Evolutionary conservation across 2,113 vertebrate species (phyloP).

Genomic region (Sigmodon hispidus): DNA sequence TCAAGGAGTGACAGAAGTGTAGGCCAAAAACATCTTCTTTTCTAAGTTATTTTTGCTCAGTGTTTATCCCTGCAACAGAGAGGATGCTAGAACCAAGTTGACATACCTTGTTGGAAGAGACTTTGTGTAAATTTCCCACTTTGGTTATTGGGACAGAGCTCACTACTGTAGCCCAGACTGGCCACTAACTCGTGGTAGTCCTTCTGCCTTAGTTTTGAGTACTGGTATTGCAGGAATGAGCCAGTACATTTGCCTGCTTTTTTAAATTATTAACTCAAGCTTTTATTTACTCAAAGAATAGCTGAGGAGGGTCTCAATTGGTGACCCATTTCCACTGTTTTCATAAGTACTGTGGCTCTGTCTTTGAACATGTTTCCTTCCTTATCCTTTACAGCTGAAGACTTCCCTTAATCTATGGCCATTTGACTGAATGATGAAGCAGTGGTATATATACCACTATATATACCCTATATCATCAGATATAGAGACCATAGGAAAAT

Average conservation of each 20-base stretch:
- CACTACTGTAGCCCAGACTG: background rate
- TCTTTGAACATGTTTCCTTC: slow-evolving; percentile 38
- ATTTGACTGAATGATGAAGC: background rate
- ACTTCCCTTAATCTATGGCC: background rate
- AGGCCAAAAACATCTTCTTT: background rate
- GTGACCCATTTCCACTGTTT: background rate
- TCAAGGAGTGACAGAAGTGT: no score
- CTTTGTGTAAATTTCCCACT: background rate
- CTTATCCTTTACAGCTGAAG: background rate
- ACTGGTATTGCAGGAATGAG: background rate
- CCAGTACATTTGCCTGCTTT: background rate
- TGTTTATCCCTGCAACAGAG: background rate
- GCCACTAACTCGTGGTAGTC: background rate
- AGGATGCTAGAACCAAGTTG: background rate
- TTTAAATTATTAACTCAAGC: background rate
- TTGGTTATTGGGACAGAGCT: background rate
- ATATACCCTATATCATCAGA: no score
- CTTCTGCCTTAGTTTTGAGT: background rate
- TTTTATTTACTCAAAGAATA: background rate
- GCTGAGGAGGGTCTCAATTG: background rate
- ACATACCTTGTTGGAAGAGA: slow-evolving; percentile 12
- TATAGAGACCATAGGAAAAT: background rate
- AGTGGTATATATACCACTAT: no score
- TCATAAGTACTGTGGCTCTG: background rate
- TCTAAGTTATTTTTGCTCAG: background rate